Base-by-base conservation (phyloP, 1,140 invertebrate genomes). In the Drosophila biarmipes region DNA sequence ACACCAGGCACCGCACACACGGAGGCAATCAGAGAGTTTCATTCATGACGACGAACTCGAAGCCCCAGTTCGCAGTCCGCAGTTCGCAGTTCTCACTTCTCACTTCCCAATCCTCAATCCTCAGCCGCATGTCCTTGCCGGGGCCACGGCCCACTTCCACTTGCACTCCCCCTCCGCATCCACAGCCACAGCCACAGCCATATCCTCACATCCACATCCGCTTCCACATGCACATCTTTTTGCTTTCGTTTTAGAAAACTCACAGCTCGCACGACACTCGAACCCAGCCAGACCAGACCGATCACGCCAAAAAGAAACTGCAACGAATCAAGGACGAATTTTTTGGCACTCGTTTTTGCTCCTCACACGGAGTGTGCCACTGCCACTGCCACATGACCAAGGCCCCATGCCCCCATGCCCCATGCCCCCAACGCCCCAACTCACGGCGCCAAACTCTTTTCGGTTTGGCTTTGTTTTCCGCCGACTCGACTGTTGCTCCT, bases 251-350 rank as follows among this genome's bases (percentile, higher is more conserved):
- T 89, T 89, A 89, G 84, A 89, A 84, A 84, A 78, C 73, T 81
- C 76, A 48, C 79, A 59, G 55, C 67, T 80, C 78, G 79, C 73
- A 87, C 82, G 82, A 87, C 82, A 87, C 78, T 87, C 76, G 42
- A 54, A 77, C 66, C 52, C 57, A 49, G 19, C 58, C 42, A 61
- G 52, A 42, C 19, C 43, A 48, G 17, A 14, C 35, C 58, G 27
- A 12, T 31, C 29, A 15, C 12, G 29, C 57, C 52, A 90, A 90
- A 90, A 90, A 90, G 89, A 85, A 90, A 90, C 82, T 90, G 89
- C 89, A 90, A 90, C 89, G 89, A 87, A 84, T 72, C 89, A 90
- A 90, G 89, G 89, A 87, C 89, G 87, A 90, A 90, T 90, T 90
- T 90, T 90, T 90, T 89, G 87, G 89, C 63, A 84, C 63, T 87